Percentiles rank a stretch among this genome's conserved stretches.
phyloP scores from a whole-genome alignment of 2,797 vertebrate species.

The Hyperoplus immaculatus region DNA sequence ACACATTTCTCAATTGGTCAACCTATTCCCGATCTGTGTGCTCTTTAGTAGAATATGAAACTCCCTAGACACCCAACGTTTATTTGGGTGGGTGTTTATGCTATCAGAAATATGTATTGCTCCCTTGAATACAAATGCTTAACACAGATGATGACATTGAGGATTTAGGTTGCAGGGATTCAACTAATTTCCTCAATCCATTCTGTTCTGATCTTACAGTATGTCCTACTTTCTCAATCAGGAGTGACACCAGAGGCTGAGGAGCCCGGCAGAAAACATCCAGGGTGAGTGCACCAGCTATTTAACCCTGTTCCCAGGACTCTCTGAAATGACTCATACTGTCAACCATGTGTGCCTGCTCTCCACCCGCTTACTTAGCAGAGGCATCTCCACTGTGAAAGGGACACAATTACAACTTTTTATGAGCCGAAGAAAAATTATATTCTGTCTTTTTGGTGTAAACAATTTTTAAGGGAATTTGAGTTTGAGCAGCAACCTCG shows the following conservation, averaged over 20 bases:
- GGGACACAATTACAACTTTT: slow-evolving; percentile 43
- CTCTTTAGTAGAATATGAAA: not conserved
- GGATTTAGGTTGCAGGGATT: not conserved
- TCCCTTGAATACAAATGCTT: not conserved
- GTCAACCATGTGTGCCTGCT: slow-evolving; percentile 27
- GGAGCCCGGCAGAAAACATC: slow-evolving; percentile 30
- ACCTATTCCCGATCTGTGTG: slow-evolving; percentile 4
- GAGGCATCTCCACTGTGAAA: slow-evolving; percentile 42
- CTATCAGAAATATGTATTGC: slow-evolving; percentile 32
- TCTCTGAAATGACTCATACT: slow-evolving; percentile 55
- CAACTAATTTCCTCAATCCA: slow-evolving; percentile 8
- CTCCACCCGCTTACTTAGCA: slow-evolving; percentile 20
- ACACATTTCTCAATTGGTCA: not conserved
- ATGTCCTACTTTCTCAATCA: slow-evolving; percentile 52
- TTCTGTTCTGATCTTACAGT: slow-evolving; percentile 10
- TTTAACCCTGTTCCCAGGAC: slow-evolving; percentile 51
- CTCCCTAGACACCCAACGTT: not conserved
- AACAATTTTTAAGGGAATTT: slow-evolving; percentile 44
- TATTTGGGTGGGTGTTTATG: slow-evolving; percentile 15
- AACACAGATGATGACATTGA: slow-evolving; percentile 11
- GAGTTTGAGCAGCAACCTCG: slow-evolving; percentile 42
- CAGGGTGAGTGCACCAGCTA: slow-evolving; percentile 31
- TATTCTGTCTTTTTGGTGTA: slow-evolving; percentile 32
- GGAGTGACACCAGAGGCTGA: slow-evolving; percentile 27
- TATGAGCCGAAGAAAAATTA: slow-evolving; percentile 24